phyloP scores from a whole-genome alignment of 1,140 invertebrate genomes.

The Meloidogyne hapla region DNA sequence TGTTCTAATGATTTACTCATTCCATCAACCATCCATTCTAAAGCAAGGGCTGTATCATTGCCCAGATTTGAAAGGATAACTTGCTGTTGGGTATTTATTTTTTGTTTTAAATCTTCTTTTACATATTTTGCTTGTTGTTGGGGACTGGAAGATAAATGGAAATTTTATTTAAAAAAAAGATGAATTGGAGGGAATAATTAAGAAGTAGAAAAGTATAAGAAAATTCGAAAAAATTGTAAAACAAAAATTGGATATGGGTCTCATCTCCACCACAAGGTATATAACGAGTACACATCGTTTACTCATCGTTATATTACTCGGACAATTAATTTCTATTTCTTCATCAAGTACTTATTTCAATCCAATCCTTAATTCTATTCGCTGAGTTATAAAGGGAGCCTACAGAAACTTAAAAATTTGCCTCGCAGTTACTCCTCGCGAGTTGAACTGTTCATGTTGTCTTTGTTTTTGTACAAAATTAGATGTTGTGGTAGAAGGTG shows the following conservation, averaged over 20 bases:
- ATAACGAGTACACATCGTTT: no score
- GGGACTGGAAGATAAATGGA: not conserved
- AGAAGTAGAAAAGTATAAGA: no score
- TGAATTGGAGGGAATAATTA: no score
- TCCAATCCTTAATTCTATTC: no score
- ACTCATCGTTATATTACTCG: no score
- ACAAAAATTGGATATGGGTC: no score
- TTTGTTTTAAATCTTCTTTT: not conserved
- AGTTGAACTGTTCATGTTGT: not conserved
- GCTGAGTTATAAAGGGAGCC: no score
- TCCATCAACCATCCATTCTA: slow-evolving; percentile 40
- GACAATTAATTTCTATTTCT: no score
- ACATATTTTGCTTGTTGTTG: not conserved
- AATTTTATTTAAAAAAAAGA: not conserved
- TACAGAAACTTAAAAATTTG: no score
- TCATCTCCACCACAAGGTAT: no score
- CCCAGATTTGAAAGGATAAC: not conserved
- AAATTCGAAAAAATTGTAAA: no score
- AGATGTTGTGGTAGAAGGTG: slow-evolving; percentile 1
- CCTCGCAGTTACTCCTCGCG: not conserved
- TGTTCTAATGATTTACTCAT: slow-evolving; percentile 32
- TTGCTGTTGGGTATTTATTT: not conserved
- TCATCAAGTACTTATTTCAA: no score
- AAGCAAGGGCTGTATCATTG: slow-evolving; percentile 29
- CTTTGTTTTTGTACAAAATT: not conserved